Base-by-base conservation (phyloP, 2,113 vertebrate genomes). In the Dipodomys merriami region DNA sequence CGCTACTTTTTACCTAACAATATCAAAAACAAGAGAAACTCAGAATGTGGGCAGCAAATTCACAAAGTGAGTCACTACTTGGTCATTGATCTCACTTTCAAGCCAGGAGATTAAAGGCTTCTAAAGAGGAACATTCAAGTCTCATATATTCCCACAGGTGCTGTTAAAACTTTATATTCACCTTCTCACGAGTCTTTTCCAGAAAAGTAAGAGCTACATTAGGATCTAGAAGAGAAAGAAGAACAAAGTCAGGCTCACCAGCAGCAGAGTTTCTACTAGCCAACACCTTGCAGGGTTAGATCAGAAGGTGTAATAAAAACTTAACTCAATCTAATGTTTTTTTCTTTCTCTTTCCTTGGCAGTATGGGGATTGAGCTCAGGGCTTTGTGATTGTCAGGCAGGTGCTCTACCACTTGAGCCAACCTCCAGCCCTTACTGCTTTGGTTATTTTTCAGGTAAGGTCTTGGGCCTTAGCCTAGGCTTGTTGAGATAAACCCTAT, bases 121-220 rank as follows among this genome's bases (percentile, higher is more conserved):
- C 81, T 18, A 5, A 80, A 33, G 19, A 1, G 0, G 19, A 33
- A 65, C 53, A 60, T 25, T 0, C 6, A 22, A 27, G 16, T 30
- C 49, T 11, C 1, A 39, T 2, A 1, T 5, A 10, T 19, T 67
- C 12, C 0, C 35, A 68, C 85, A 44, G 10, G 22, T n/a, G 11
- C 46, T 68, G 18, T 30, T 68, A 39, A 19, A 1, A 44, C 1
- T 20, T 8, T 71, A 69, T 5, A 76, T 57, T 5, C 80, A 99
- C 99, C 98, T 99, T 99, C 89, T 99, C 99, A 62, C 98, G 99
- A 64, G 99, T 99, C 97, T 99, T 99, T 95, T 99, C 99, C 83
- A 99, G 98, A 86, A 99, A 99, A 23, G 98, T 98, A 33, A 99
- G 99, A 82, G 99, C 99, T 88, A 98, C 98, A 1, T 97, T 99